A percentile compares a stretch with the other conserved stretches of the same genome.
Conservation (phyloP, 1,140 invertebrate genomes). For the Leptinotarsa lineolata region DNA sequence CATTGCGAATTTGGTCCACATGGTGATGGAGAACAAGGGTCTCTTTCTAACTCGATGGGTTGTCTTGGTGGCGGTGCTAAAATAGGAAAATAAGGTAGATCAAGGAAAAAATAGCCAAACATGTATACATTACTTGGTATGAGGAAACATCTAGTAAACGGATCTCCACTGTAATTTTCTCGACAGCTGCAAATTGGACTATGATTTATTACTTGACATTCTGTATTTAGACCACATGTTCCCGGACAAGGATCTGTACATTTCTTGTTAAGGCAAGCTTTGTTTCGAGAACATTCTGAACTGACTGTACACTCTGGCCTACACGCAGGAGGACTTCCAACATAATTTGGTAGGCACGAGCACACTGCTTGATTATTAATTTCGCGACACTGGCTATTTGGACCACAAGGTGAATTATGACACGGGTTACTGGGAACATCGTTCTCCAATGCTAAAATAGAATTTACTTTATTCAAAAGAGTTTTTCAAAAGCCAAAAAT, state of each 20-base stretch:
- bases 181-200: conserved; percentile 71
- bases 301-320: conserved; percentile 80
- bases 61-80: conserved; percentile 49
- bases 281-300: conserved; percentile 78
- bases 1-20: conserved; percentile 72
- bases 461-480: conserved; percentile 6
- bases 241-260: conserved; percentile 80
- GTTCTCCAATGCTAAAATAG: conserved; percentile 31
- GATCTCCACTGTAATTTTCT: conserved; percentile 72
- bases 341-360: conserved; percentile 77
- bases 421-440: conserved; percentile 65
- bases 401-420: conserved; percentile 78
- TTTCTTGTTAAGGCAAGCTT: conserved; percentile 77
- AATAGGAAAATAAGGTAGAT: conserved; percentile 17
- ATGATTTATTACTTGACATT: conserved; percentile 70
- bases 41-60: conserved; percentile 50
- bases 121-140: conserved; percentile 58
- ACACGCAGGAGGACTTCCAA: conserved; percentile 79
- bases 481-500: not conserved
- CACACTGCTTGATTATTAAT: conserved; percentile 76
- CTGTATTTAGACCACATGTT: conserved; percentile 72
- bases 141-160: conserved; percentile 69
- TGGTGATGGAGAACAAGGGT: conserved; percentile 73
- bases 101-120: not conserved
- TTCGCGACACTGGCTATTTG: conserved; percentile 77